A percentile compares a stretch with the other conserved stretches of the same genome.
Conservation (phyloP, 2,888 invertebrate genomes). For the Eumerus sabulonum region DNA sequence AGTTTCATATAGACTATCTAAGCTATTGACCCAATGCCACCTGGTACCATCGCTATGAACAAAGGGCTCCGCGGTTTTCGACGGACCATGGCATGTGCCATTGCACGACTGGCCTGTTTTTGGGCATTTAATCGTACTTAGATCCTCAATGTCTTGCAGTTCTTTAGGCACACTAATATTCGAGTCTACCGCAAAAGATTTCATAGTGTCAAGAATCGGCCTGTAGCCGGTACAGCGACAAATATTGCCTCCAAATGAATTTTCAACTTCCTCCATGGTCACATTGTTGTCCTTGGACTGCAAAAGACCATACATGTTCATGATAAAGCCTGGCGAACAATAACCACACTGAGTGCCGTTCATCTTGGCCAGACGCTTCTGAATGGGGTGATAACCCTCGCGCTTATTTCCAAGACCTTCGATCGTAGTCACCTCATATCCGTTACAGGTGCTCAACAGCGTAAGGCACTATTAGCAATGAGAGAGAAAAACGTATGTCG, state of each 20-base stretch:
- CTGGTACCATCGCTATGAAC: slow-evolving; percentile 72
- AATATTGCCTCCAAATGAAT: slow-evolving; percentile 88
- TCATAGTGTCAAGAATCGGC: slow-evolving; percentile 88
- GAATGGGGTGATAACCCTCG: slow-evolving; percentile 85
- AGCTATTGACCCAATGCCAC: slow-evolving; percentile 75
- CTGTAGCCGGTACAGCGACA: slow-evolving; percentile 91
- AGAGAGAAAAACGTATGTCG: background rate
- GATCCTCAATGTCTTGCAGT: slow-evolving; percentile 79
- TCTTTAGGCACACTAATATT: slow-evolving; percentile 78
- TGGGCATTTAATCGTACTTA: slow-evolving; percentile 75
- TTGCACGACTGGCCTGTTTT: slow-evolving; percentile 75
- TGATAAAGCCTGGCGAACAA: slow-evolving; percentile 89
- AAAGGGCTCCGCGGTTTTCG: slow-evolving; percentile 8
- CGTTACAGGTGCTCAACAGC: slow-evolving; percentile 83
- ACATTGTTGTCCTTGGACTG: slow-evolving; percentile 80
- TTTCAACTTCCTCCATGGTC: slow-evolving; percentile 85
- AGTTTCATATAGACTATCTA: slow-evolving; percentile 71
- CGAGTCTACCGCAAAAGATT: slow-evolving; percentile 84
- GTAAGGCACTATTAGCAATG: slow-evolving; percentile 85
- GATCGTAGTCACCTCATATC: slow-evolving; percentile 85
- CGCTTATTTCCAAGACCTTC: slow-evolving; percentile 86
- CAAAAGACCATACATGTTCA: slow-evolving; percentile 84
- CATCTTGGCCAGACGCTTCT: slow-evolving; percentile 82
- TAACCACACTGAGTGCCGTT: slow-evolving; percentile 88
- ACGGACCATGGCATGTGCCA: too few relatives aligned